Conservation (phyloP, 2,113 vertebrate species). For the Onychorhynchus coronatus region DNA sequence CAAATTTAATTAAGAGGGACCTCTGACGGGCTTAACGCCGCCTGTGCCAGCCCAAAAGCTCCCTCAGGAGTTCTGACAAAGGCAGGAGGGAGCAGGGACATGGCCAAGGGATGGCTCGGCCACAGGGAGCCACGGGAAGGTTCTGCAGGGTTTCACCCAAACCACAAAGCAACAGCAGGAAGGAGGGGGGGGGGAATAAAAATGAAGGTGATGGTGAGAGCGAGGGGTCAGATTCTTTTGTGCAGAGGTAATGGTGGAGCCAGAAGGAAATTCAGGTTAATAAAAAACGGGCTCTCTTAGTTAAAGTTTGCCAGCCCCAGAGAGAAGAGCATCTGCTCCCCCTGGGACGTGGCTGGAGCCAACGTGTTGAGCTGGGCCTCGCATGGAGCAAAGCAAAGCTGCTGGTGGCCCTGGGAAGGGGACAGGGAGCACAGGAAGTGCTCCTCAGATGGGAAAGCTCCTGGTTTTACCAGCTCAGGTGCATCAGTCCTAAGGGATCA, state of each 20-base stretch:
- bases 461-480: accelerated
- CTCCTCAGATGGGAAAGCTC: background rate
- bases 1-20: slow-evolving; percentile 72
- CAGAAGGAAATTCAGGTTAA: background rate
- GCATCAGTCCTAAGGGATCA: background rate
- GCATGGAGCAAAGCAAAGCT: background rate
- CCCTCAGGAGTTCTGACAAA: background rate
- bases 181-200: accelerated
- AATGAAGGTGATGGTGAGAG: background rate
- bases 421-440: accelerated
- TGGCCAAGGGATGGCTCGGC: background rate
- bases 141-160: background rate
- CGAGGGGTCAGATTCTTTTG: slow-evolving; percentile 10
- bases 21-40: slow-evolving; percentile 9
- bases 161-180: background rate
- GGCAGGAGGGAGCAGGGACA: background rate
- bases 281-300: background rate
- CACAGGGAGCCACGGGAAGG: background rate
- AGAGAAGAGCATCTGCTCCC: background rate
- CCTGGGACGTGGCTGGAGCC: background rate
- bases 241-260: background rate
- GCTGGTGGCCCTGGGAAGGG: background rate
- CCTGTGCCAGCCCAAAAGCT: background rate
- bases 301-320: background rate
- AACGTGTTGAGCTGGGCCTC: background rate